Evolutionary conservation across 1,140 invertebrate species (phyloP).

Genomic region (Oedothorax gibbosus): DNA sequence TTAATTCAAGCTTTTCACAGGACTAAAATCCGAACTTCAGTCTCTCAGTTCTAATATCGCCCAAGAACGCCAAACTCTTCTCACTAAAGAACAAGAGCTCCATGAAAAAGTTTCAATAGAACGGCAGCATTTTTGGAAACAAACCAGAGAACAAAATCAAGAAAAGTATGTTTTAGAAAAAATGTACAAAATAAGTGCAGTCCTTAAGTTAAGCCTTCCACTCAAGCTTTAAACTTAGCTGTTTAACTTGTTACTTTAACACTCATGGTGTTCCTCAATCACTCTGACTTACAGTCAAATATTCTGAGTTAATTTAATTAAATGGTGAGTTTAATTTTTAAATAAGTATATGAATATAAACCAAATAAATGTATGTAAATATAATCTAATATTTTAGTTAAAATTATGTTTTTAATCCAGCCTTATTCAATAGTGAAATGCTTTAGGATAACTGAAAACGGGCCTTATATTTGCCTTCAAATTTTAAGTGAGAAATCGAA

Average conservation of each 20-base stretch:
- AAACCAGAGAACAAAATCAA: constrained; percentile 16
- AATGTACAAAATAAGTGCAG: neutral
- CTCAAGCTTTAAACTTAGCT: too few species aligned
- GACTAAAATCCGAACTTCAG: neutral
- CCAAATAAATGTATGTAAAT: too few species aligned
- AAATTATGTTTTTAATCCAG: too few species aligned
- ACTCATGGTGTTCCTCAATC: neutral
- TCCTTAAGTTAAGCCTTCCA: too few species aligned
- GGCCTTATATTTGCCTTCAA: too few species aligned
- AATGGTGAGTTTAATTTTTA: neutral
- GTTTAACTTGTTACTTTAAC: too few species aligned
- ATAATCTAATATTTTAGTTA: too few species aligned
- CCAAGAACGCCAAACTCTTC: constrained; percentile 9
- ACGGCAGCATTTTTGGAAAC: constrained; percentile 41
- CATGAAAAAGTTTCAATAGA: constrained; percentile 18
- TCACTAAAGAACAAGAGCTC: constrained; percentile 29
- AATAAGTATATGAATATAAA: too few species aligned
- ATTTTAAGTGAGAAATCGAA: too few species aligned
- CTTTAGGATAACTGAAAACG: too few species aligned
- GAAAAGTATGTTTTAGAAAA: constrained; percentile 25
- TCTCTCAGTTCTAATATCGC: neutral
- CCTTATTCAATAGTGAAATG: too few species aligned
- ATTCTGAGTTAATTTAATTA: neutral
- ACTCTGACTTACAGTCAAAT: neutral
- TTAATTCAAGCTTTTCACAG: neutral